Base-by-base conservation (phyloP, 2,797 vertebrate genomes). In the Astyanax mexicanus region DNA sequence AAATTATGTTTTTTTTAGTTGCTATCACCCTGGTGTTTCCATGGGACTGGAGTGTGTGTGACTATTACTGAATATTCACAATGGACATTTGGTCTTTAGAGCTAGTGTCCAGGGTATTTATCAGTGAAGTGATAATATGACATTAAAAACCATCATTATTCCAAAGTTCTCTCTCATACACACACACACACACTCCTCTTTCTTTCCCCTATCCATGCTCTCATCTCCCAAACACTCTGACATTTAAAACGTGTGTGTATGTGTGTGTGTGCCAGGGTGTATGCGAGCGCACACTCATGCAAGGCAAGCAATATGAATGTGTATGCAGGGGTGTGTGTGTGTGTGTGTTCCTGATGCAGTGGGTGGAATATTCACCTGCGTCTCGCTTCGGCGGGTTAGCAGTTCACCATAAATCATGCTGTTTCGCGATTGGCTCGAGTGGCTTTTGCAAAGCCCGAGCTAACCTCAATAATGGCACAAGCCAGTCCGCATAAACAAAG, bases 401-500 rank as follows among this genome's bases (percentile, higher is more conserved):
- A 58, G 79, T 81, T 81, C 79, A 74, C 61, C 27, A 79, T 79
- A 79, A 81, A 81, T 69, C 82, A 69, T 75, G 77, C 74, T 64
- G 74, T 69, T 84, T 74, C 71, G 65, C 78, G 77, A 84, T 84
- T 81, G 82, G 79, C 78, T 70, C 58, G 79, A 81, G 79, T 74
- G 82, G 78, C 77, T 84, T 81, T 76, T 68, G 35, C 70, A 69
- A 74, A 79, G 72, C 65, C 69, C 64, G 40, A 70, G 51, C 74
- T 74, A 77, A 84, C 82, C 82, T 79, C 82, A 81, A 79, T 79
- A 79, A 79, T 72, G 70, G 70, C 69, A 73, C 58, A 64, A 73
- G 77, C 61, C 70, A 68, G 32, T 69, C 66, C 61, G 73, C 78
- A 84, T 84, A 84, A 79, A 84, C 82, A 79, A 81, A 84, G 81